Evolutionary conservation across 2,797 vertebrate species (phyloP), one percentile per base, ranked within the genome.

Genomic region (Gambelia wislizenii): DNA sequence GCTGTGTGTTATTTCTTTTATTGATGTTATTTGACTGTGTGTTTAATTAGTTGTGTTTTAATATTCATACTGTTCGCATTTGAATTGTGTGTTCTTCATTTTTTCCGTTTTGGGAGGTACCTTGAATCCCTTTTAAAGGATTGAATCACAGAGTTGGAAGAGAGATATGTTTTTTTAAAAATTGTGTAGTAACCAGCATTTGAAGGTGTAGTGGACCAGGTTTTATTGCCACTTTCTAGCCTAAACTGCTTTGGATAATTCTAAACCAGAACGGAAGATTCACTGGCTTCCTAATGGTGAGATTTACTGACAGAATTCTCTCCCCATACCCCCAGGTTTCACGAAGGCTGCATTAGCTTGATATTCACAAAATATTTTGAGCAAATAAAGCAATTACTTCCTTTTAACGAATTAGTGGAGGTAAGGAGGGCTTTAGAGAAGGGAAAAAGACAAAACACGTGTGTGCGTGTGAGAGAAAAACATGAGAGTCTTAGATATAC

Each of bases 361-460:
- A 44, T 77, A 74, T 78, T 30, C 52, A 36, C 18, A 83, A 87
- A 83, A 87, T 89, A n/a, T 79, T 70, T 69, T 78, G 64, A 78
- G n/a, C 42, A 72, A 74, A 80, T 84, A 78, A 92, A 90, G 27
- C 5, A 49, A 6, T 84, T 87, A 77, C n/a, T 82, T 67, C 33
- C 42, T 25, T 82, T 20, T 78, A 76, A 70, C 67, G 78, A 91
- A 42, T 87, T 61, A 74, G 74, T 5, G 69, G 79, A 86, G 87
- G 36, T 84, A 87, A 89, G 33, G 77, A 1, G 86, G 88, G 56
- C 78, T 44, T 49, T 0, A n/a, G 14, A 39, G n/a, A 75, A 89
- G 86, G 30, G n/a, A 20, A 77, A 87, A 89, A 12, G 59, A n/a
- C 36, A 69, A 88, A 76, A 70, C 61, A 25, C 0, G 1, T 70